These are phyloP conservation scores for Zaprionus bogoriensis DNA, from an alignment of 2,888 invertebrate species.

Conservation along the genomic window DNA sequence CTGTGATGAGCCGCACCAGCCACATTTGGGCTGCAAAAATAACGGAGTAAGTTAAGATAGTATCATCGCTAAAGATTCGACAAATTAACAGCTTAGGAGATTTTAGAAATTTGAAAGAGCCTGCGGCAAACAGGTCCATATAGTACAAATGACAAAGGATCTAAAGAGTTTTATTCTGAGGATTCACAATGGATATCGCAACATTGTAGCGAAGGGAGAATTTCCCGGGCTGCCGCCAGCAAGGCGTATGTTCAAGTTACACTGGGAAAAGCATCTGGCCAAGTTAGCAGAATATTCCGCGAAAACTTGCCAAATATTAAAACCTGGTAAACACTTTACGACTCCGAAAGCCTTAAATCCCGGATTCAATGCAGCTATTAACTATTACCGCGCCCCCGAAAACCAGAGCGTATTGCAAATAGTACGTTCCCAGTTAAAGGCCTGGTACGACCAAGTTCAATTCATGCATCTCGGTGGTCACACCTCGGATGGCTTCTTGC, in stretches of 20 bases:
- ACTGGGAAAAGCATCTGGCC: not conserved
- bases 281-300: not conserved
- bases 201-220: not conserved
- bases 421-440: not conserved
- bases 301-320: not conserved
- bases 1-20: not conserved
- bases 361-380: not conserved
- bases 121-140: not conserved
- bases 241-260: not conserved
- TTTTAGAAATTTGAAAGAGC: not conserved
- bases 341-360: not conserved
- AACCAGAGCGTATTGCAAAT: not conserved
- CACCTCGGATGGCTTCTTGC: rapidly evolving
- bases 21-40: not conserved
- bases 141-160: not conserved
- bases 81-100: not conserved
- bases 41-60: not conserved
- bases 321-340: not conserved
- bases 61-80: not conserved
- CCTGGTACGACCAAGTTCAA: not conserved
- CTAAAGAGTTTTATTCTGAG: not conserved
- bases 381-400: not conserved
- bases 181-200: not conserved
- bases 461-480: not conserved
- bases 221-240: not conserved